Base-by-base conservation (phyloP, 2,888 invertebrate genomes). In the Orthosia gothica region DNA sequence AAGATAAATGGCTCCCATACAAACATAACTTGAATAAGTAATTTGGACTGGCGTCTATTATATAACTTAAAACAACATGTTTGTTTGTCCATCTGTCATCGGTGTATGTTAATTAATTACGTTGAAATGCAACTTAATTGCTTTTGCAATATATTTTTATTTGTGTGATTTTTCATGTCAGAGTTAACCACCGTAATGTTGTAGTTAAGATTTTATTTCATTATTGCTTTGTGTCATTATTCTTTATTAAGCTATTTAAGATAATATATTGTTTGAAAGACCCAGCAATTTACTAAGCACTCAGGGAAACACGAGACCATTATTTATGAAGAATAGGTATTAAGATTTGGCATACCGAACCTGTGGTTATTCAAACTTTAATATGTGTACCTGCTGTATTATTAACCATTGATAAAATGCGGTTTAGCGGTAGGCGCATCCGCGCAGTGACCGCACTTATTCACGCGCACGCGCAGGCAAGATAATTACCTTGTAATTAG, bases 401-500 rank as follows among this genome's bases (percentile, higher is more conserved):
- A 59, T 54, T 49, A n/a, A 20, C 54, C 45, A 70, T 32, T 32
- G 47, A 75, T 26, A 67, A 50, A n/a, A n/a, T 69, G 77, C 59
- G 67, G 81, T 80, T 67, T 26, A 32, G 49, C n/a, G 62, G 70
- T n/a, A 57, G 61, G 26, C 61, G 45, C 45, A 23, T 52, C 58
- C 71, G 83, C 79, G 64, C 73, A 57, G 66, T 52, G 65, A 58
- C 68, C 70, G 75, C 83, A 85, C 88, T 89, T 88, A 89, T 87
- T 90, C 88, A 88, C 82, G 83, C 82, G 86, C 91, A 90, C 91
- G 88, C 89, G 88, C 86, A 81, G 55, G 69, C 52, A 45, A 75
- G 87, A 91, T 93, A 96, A 96, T 95, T 93, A 85, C 83, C 57
- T 69, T 66, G 79, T 89, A 94, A 95, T 95, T 95, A 94, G 80